phyloP scores from a whole-genome alignment of 2,888 invertebrate genomes.

The Bembecia ichneumoniformis region DNA sequence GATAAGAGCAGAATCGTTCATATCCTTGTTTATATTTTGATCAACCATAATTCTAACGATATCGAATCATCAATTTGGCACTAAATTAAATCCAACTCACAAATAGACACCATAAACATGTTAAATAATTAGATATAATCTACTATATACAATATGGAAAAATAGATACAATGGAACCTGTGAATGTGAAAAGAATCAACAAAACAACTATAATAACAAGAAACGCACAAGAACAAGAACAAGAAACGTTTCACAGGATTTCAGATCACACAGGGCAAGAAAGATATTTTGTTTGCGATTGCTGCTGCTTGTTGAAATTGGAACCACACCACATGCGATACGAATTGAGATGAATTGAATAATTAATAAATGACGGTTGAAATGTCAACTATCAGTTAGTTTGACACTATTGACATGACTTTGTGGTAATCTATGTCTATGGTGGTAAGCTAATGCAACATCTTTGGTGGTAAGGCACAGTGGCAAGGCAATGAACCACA shows the following conservation, averaged over 20 bases:
- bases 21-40: slow-evolving; percentile 72
- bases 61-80: slow-evolving; percentile 67
- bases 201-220: slow-evolving; percentile 29
- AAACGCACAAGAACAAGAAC: not conserved
- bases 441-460: no score
- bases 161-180: slow-evolving; percentile 36
- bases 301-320: no score
- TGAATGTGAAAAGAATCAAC: slow-evolving; percentile 39
- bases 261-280: not conserved
- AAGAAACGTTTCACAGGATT: not conserved
- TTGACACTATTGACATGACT: no score
- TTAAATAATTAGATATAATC: slow-evolving; percentile 41
- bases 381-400: no score
- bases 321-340: no score
- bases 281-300: no score
- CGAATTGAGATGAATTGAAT: no score
- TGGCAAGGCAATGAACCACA: no score
- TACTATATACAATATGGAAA: slow-evolving; percentile 44
- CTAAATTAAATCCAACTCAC: slow-evolving; percentile 55
- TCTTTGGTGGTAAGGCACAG: no score
- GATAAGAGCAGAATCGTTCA: slow-evolving; percentile 69
- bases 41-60: slow-evolving; percentile 41
- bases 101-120: slow-evolving; percentile 49
- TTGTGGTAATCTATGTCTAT: no score
- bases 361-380: no score